Conservation (phyloP, 2,113 vertebrate genomes). For the Corythoichthys haematopterus region DNA sequence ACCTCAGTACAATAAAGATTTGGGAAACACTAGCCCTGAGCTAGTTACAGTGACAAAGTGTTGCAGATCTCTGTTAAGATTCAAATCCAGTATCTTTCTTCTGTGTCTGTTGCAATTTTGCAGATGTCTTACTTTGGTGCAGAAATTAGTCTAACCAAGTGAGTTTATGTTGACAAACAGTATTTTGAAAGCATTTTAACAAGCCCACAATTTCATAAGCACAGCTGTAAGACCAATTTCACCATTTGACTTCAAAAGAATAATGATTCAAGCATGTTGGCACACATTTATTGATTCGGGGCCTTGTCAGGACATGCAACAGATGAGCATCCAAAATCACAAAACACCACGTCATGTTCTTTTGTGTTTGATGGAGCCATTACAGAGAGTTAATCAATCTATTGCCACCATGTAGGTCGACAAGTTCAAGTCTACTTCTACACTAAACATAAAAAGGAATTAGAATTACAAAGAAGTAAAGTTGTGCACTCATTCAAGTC, state of each 20-base stretch:
- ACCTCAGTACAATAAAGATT: too few relatives aligned
- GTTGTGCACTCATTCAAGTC: too few relatives aligned
- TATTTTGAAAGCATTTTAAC: background rate
- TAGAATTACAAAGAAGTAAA: too few relatives aligned
- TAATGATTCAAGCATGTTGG: background rate
- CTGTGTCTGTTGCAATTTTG: background rate
- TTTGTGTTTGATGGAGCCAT: too few relatives aligned
- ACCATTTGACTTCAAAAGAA: background rate
- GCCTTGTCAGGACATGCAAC: background rate
- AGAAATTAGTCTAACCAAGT: background rate
- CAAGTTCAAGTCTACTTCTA: too few relatives aligned
- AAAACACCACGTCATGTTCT: background rate
- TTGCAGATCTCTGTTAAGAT: background rate
- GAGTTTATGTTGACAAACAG: background rate
- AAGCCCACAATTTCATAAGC: background rate
- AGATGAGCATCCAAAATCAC: background rate
- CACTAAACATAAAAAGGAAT: too few relatives aligned
- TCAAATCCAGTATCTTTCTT: background rate
- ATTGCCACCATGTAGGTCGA: too few relatives aligned
- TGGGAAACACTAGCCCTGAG: too few relatives aligned
- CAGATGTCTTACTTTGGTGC: background rate
- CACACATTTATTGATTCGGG: background rate
- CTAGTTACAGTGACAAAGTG: too few relatives aligned
- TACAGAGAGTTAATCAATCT: too few relatives aligned
- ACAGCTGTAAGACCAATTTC: background rate